Evolutionary conservation across 2,888 invertebrate species (phyloP).

Genomic region (Adelphocoris suturalis): DNA sequence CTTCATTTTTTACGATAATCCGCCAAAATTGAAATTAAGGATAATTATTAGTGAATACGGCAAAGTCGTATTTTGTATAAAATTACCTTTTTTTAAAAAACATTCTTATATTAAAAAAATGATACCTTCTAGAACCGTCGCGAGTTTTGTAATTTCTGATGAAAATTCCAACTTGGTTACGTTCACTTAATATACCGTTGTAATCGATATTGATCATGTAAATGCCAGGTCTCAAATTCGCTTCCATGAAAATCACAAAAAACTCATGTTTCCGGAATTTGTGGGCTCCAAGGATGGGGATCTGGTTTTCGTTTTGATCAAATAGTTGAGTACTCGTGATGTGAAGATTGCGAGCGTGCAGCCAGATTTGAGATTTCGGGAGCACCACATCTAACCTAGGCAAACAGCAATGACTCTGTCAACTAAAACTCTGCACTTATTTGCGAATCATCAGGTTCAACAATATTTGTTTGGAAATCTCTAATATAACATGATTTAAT

Average conservation of each 20-base stretch:
- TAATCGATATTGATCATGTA: slow-evolving; percentile 56
- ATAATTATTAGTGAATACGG: no score
- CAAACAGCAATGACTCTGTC: neutral
- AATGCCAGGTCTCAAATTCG: slow-evolving; percentile 51
- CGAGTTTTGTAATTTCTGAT: slow-evolving; percentile 16
- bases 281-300: slow-evolving; percentile 47
- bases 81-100: no score
- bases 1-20: no score
- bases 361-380: slow-evolving; percentile 55
- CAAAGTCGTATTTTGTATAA: no score
- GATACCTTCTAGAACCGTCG: slow-evolving; percentile 13
- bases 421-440: no score
- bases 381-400: slow-evolving; percentile 37
- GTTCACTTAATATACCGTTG: slow-evolving; percentile 32
- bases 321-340: slow-evolving; percentile 61
- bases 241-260: slow-evolving; percentile 46
- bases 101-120: no score
- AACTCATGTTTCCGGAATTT: slow-evolving; percentile 56
- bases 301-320: slow-evolving; percentile 34
- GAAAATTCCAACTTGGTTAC: slow-evolving; percentile 3
- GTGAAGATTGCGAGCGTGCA: slow-evolving; percentile 52
- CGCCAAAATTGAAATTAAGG: no score
- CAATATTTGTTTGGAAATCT: no score
- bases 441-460: no score
- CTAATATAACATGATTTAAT: no score